Evolutionary conservation across 2,888 invertebrate genomes (phyloP).

Genomic region (Cotesia congregata): DNA sequence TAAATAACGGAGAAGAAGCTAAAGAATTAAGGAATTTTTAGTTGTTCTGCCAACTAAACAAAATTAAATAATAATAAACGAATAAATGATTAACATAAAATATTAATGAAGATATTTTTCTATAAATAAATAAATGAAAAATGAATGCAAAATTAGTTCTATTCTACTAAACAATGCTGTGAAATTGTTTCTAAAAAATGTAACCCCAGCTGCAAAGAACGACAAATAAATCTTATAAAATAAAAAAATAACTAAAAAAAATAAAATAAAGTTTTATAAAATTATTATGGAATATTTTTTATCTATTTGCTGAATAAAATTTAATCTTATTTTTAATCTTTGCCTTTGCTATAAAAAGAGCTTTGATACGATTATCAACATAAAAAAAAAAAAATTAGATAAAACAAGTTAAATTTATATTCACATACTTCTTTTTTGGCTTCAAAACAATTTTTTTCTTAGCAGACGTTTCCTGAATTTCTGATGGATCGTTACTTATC

Average conservation of each 20-base stretch:
- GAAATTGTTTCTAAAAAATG: too few species aligned
- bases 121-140: too few species aligned
- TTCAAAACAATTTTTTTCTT: conserved; percentile 57
- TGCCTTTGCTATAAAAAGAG: background rate
- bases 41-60: background rate
- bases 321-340: background rate
- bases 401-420: background rate
- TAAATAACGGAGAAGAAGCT: background rate
- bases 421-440: conserved; percentile 65
- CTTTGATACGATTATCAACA: background rate
- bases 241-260: background rate
- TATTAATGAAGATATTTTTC: too few species aligned
- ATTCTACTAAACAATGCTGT: too few species aligned
- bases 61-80: background rate
- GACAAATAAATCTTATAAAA: background rate
- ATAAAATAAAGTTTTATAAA: background rate
- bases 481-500: conserved; percentile 45
- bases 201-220: too few species aligned
- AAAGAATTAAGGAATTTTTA: background rate
- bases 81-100: too few species aligned
- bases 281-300: background rate
- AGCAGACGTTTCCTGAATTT: conserved; percentile 48
- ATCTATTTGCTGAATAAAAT: background rate
- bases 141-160: too few species aligned
- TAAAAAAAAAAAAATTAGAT: background rate